phyloP scores from a whole-genome alignment of 2,113 vertebrate species.

The Cygnus buccinator region DNA sequence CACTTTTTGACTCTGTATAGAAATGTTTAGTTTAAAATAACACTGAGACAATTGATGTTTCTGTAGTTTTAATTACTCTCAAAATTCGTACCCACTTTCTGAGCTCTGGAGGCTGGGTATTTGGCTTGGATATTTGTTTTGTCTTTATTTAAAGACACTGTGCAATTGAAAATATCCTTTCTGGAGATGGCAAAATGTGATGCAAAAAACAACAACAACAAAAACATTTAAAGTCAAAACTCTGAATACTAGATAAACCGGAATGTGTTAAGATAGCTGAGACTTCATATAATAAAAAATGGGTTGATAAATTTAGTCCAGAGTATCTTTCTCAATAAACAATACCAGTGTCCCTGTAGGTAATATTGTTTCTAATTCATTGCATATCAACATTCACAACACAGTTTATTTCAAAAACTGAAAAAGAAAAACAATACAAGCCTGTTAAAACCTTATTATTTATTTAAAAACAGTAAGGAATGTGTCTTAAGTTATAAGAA shows the following conservation, averaged over 20 bases:
- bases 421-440: constrained; percentile 22
- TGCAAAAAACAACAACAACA: neutral
- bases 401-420: constrained; percentile 46
- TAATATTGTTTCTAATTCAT: constrained; percentile 38
- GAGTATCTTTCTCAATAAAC: constrained; percentile 43
- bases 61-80: constrained; percentile 44
- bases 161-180: neutral
- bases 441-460: constrained; percentile 37
- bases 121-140: constrained; percentile 33
- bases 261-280: constrained; percentile 45
- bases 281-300: neutral
- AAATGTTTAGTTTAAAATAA: constrained; percentile 73
- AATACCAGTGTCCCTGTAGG: constrained; percentile 9
- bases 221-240: neutral
- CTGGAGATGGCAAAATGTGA: neutral
- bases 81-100: constrained; percentile 36
- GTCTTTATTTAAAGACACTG: constrained; percentile 18
- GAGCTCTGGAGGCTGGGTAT: neutral
- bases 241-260: constrained; percentile 19
- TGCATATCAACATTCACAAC: constrained; percentile 43
- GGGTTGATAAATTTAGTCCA: constrained; percentile 52
- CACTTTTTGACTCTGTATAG: constrained; percentile 35
- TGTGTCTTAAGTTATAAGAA: constrained; percentile 56
- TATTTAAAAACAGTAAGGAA: constrained; percentile 62
- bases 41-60: constrained; percentile 36